A percentile compares a stretch with the other conserved stretches of the same genome.
phyloP scores from a whole-genome alignment of 2,113 vertebrate species.

The Malurus cyaneus region DNA sequence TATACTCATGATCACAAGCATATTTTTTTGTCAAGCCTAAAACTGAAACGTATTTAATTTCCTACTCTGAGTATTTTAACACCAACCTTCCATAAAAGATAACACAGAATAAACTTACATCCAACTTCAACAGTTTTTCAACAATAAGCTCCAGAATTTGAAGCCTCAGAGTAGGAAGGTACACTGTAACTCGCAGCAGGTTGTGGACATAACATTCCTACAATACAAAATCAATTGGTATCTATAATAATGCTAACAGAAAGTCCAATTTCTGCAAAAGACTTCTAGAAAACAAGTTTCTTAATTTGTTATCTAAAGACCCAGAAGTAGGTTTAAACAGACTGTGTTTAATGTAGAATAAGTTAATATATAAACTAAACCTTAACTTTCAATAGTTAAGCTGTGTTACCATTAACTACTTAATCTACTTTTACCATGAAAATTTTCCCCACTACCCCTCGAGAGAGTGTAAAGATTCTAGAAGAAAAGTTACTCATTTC shows the following conservation, averaged over 20 bases:
- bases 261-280: not conserved
- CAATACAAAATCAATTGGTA: conserved; percentile 7
- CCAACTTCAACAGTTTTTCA: conserved; percentile 88
- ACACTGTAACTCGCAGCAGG: conserved; percentile 83
- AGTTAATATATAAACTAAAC: not conserved
- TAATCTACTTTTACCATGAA: not conserved
- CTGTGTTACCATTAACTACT: not conserved
- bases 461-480: not conserved
- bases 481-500: not conserved
- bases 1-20: not conserved
- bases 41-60: not conserved
- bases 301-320: not conserved
- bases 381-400: not conserved
- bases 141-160: conserved; percentile 88
- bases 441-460: not conserved
- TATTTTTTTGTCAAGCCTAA: not conserved
- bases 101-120: conserved; percentile 79
- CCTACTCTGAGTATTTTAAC: not conserved
- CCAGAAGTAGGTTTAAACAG: not conserved
- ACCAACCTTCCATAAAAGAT: not conserved
- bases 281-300: not conserved
- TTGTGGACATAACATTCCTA: conserved; percentile 98
- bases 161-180: conserved; percentile 83
- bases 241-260: not conserved
- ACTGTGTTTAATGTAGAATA: not conserved